phyloP scores from a whole-genome alignment of 2,113 vertebrate genomes.

The Siniperca chuatsi region DNA sequence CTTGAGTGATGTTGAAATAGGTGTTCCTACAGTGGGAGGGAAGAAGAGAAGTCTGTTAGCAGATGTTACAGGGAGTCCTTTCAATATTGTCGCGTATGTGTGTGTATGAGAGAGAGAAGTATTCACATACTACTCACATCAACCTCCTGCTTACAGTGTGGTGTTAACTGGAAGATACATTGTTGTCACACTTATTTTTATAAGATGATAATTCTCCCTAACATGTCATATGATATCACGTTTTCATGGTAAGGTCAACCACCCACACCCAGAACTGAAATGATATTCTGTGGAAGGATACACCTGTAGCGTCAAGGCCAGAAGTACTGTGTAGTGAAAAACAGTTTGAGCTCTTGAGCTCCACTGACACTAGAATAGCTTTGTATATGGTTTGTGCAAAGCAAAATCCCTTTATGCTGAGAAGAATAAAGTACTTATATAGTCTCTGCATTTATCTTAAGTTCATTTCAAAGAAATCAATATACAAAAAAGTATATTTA shows the following conservation, averaged over 20 bases:
- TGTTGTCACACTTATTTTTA: neutral
- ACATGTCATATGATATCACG: neutral
- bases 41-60: too few species aligned
- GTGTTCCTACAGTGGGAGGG: neutral
- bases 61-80: too few species aligned
- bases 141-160: neutral
- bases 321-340: neutral
- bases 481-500: neutral
- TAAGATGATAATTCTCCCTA: neutral
- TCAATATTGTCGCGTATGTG: neutral
- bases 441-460: neutral
- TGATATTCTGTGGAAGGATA: slow-evolving; percentile 27
- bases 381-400: neutral
- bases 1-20: neutral
- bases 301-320: neutral
- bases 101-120: neutral
- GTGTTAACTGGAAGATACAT: neutral
- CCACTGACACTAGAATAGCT: neutral
- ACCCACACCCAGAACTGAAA: neutral
- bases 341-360: neutral
- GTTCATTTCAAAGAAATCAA: neutral
- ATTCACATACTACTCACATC: neutral
- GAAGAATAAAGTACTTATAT: neutral
- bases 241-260: slow-evolving; percentile 12
- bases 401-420: neutral